Base-by-base conservation (phyloP, 2,888 invertebrate species). In the Lycophotia porphyrea region DNA sequence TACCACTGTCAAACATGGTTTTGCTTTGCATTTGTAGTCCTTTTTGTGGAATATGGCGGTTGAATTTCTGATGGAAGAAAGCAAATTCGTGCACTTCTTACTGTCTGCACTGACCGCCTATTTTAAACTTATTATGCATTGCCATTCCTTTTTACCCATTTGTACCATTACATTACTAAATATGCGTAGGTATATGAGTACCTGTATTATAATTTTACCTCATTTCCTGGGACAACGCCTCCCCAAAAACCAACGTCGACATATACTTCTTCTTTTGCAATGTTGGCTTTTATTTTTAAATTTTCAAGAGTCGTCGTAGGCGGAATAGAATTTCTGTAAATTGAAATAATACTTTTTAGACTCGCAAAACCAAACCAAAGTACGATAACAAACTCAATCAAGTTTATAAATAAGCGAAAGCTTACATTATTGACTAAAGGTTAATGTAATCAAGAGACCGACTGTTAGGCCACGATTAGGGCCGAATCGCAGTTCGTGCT, bases 161-260 rank as follows among this genome's bases (percentile, higher is more conserved):
- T 60, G 58, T 58, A 21, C 31, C 31, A 52, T 52, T 3, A 9
- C 1, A 9, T 31, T 18, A 58, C 13, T 5, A 55, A 15, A 27
- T 5, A n/a, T 58, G 31, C 58, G 58, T 21, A 9, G 3, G 58
- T 1, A 34, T 21, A 31, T 31, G 7, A 18, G 15, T 34, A 24
- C 36, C 24, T 13, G 60, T 18, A 58, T 31, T 58, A 13, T 31
- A 39, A 49, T 42, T 44, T 88, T 88, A 97, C 97, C 88, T 96
- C 93, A 92, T 98, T 98, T 55, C 96, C 97, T 13, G 97, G 97
- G 60, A 98, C 94, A 0, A 98, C 95, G 24, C 98, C 98, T 61
- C 98, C 98, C 98, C 98, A 98, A 93, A 98, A 98, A 24, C 97
- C 98, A 49, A 98, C 97, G 90, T 98, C 98, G 0, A 98, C 97